A percentile compares a stretch with the other conserved stretches of the same genome.
Conservation (phyloP, 1,140 invertebrate genomes). For the Pygmarrhopalites habei region DNA sequence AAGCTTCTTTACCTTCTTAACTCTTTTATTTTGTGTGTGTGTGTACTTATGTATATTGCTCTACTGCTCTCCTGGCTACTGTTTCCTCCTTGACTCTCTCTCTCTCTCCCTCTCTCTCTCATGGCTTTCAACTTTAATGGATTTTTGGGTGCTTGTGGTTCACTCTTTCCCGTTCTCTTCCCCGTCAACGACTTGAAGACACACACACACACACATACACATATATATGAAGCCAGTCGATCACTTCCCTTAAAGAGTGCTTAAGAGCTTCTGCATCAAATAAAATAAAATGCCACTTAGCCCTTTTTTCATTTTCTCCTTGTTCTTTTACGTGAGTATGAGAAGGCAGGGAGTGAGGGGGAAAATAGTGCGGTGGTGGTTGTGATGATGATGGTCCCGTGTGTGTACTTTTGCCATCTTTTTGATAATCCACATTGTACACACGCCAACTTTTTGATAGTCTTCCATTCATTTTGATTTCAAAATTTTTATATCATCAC, state of each 20-base stretch:
- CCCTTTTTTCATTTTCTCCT: not conserved
- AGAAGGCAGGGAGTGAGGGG: no score
- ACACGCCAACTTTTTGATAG: not conserved
- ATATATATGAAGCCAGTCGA: no score
- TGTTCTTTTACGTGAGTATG: not conserved
- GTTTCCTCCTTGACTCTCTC: slow-evolving; percentile 1
- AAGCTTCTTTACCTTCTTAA: no score
- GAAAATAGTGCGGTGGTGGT: not conserved
- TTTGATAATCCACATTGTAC: not conserved
- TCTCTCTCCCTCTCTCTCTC: not conserved
- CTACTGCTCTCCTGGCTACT: slow-evolving; percentile 3
- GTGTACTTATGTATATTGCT: not conserved
- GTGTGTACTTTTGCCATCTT: not conserved
- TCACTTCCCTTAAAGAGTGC: slow-evolving; percentile 16
- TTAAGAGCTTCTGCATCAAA: not conserved
- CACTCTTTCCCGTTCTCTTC: no score
- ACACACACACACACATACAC: no score
- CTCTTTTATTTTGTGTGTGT: no score
- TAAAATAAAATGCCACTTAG: slow-evolving; percentile 4
- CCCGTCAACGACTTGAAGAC: no score
- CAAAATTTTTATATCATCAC: not conserved
- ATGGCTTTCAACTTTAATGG: not conserved
- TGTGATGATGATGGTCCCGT: not conserved
- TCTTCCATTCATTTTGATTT: not conserved
- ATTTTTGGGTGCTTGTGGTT: not conserved